A percentile compares a stretch with the other conserved stretches of the same genome.
Conservation (phyloP, 2,797 vertebrate species). For the Taenioides sp. region DNA sequence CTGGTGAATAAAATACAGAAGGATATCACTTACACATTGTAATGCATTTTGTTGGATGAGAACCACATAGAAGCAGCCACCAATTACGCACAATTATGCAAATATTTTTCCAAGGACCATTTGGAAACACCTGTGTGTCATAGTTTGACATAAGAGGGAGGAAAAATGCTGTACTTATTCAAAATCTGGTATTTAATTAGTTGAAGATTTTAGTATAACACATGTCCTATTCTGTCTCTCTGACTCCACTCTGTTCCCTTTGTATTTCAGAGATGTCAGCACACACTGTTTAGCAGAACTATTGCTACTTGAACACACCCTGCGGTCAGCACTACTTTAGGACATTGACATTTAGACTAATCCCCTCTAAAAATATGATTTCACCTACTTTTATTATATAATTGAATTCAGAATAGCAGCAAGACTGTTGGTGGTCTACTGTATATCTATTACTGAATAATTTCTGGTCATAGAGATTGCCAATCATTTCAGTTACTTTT, state of each 20-base stretch:
- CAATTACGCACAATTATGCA: background rate
- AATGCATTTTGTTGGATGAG: background rate
- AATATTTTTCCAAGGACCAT: background rate
- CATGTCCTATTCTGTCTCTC: background rate
- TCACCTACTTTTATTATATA: background rate
- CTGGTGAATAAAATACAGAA: background rate
- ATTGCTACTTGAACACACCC: constrained; percentile 1
- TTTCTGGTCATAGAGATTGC: background rate
- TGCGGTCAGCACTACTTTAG: constrained; percentile 2
- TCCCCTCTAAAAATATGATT: constrained; percentile 1
- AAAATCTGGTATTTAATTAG: background rate
- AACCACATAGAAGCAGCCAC: background rate
- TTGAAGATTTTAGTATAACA: background rate
- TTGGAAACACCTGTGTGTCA: background rate
- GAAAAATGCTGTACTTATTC: no score
- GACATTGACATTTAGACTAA: constrained; percentile 11
- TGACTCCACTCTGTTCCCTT: background rate
- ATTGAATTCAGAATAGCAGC: background rate
- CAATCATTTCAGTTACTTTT: background rate
- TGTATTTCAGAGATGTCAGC: constrained; percentile 5
- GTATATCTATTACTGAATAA: background rate
- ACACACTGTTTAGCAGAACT: constrained; percentile 10
- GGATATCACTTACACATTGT: background rate
- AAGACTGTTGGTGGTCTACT: background rate
- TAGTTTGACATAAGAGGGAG: background rate